Evolutionary conservation across 1,140 invertebrate genomes (phyloP).

Genomic region (Cydia strobilella): DNA sequence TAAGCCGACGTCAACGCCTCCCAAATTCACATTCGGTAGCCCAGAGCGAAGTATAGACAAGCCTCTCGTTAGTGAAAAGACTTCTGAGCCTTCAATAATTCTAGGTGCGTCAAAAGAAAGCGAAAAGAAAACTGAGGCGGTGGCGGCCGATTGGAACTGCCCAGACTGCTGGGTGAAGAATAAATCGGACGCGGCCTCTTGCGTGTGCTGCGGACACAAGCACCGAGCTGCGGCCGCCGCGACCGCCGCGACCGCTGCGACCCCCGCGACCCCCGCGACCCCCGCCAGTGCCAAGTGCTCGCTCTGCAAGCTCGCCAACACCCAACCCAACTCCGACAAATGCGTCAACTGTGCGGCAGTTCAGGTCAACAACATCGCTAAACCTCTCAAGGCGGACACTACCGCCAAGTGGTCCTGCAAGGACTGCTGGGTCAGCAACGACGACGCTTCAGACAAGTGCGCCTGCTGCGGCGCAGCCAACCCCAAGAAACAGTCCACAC

Average conservation of each 20-base stretch:
- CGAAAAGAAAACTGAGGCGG: conserved; percentile 40
- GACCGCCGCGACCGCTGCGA: neutral
- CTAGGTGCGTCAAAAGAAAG: conserved; percentile 41
- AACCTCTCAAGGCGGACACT: conserved; percentile 31
- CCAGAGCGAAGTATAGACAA: conserved; percentile 43
- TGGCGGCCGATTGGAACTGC: conserved; percentile 79
- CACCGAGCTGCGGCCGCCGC: conserved; percentile 34
- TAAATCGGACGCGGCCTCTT: conserved; percentile 50
- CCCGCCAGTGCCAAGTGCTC: conserved; percentile 41
- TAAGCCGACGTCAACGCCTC: conserved; percentile 32
- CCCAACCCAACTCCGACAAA: conserved; percentile 37
- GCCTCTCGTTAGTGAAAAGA: conserved; percentile 36
- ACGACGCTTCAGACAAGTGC: conserved; percentile 81
- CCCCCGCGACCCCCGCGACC: neutral
- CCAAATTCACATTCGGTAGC: conserved; percentile 54
- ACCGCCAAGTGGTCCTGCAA: conserved; percentile 83
- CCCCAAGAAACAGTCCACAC: conserved; percentile 56
- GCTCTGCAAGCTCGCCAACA: conserved; percentile 39
- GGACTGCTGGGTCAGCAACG: conserved; percentile 84
- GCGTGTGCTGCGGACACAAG: conserved; percentile 62
- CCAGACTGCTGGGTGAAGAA: conserved; percentile 71
- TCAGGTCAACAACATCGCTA: conserved; percentile 35
- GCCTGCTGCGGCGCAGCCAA: conserved; percentile 82
- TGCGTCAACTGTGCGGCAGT: conserved; percentile 44
- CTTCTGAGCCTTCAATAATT: conserved; percentile 36